Evolutionary conservation across 2,797 vertebrate genomes (phyloP), one percentile per base, ranked within the genome.

Genomic region (Melanotaenia boesemani): DNA sequence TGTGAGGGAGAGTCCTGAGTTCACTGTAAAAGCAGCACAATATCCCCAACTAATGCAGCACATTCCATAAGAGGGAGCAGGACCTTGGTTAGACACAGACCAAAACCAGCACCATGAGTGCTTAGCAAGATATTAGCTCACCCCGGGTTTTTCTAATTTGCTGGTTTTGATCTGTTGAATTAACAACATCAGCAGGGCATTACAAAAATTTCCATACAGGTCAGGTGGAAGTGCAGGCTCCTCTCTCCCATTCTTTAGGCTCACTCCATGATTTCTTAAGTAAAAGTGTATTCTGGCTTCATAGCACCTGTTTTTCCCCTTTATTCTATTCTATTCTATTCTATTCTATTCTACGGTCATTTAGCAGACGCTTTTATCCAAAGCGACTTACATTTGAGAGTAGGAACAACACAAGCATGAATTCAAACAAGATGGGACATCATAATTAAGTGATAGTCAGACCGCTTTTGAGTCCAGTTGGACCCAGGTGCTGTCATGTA

Each of bases 141-240:
- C 6, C 1, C 24, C 67, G 13, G 77, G 36, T 73, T 80, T 79
- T 74, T 71, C 66, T 72, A 74, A 76, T 88, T 87, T 89, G 85
- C 88, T 91, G 64, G 81, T 77, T 86, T 84, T 85, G 63, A 74
- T 26, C 79, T 72, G 72, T 81, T 80, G 82, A 87, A 85, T 88
- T 80, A 89, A 81, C 74, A 79, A 70, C 71, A 70, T 83, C 69
- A 73, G 55, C 1, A 2, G 22, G 67, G 76, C 77, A 63, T 86
- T 81, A 71, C 72, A 83, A 77, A 61, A 76, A 60, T 79, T 80
- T 84, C 69, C 56, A 61, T 82, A 84, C 84, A 90, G 85, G 77
- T 83, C 81, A 76, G 37, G 84, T 70, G 69, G 79, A 83, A 78
- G 79, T 80, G 74, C 68, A 15, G 16, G 20, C 11, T 67, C 3